Base-by-base conservation (phyloP, 2,113 vertebrate genomes). In the Chloebia gouldiae region DNA sequence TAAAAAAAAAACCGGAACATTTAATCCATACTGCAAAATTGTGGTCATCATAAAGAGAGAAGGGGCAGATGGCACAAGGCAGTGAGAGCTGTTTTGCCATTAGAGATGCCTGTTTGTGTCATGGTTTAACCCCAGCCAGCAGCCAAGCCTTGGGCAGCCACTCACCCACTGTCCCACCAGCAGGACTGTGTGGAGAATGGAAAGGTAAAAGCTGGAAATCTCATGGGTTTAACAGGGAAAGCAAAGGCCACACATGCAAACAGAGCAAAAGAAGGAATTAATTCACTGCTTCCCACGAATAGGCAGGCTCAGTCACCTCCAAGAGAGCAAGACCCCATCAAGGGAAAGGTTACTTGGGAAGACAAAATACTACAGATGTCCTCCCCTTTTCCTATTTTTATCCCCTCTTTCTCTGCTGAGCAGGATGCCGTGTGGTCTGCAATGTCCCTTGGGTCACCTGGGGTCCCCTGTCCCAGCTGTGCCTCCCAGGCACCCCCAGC, bases 181-280 rank as follows among this genome's bases (percentile, higher is more conserved):
- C 22, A 49, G 56, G 27, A 44, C 1, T 9, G 31, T 1, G 3
- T 15, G 42, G 21, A 42, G 35, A 49, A 70, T 9, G 0, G 0
- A 23, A 69, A 75, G 35, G 17, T 6, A 33, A 56, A 77, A 49
- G 47, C 40, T 28, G 19, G 31, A 49, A 42, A 63, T 63, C n/a
- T 54, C 5, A 2, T 14, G 13, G 40, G 13, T 54, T 42, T 42
- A 33, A 49, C 1, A 50, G 27, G 27, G 42, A 44, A 63, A 75
- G 33, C 10, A 39, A 39, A 70, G 19, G 71, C 71, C 42, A 49
- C 0, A 2, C 18, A 33, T 11, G 40, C 54, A 69, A 63, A 30
- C 40, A 49, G 42, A 69, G 42, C 31, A 63, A 83, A 83, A 49
- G 10, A 77, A 56, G 64, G 71, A 77, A 42, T 70, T 42, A 16